phyloP scores from a whole-genome alignment of 2,888 invertebrate species.

The Acanthoscelides obtectus region DNA sequence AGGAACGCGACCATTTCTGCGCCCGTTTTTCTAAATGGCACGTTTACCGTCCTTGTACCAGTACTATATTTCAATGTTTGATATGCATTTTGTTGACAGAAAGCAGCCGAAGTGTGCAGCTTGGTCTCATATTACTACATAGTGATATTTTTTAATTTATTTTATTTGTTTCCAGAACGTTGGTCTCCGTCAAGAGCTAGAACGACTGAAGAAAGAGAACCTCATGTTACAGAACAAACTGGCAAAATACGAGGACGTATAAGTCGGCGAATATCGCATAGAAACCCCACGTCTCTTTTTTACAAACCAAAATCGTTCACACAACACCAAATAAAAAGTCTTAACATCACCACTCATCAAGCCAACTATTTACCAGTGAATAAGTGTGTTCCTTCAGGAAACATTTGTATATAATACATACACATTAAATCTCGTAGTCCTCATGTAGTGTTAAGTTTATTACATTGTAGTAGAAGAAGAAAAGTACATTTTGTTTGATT shows the following conservation, averaged over 20 bases:
- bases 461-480: constrained; percentile 33
- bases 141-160: no score
- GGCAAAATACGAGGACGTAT: constrained; percentile 83
- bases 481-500: background rate
- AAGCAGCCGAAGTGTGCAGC: no score
- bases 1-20: no score
- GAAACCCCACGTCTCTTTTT: constrained; percentile 28
- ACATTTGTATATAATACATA: constrained; percentile 49
- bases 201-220: constrained; percentile 88
- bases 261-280: constrained; percentile 36
- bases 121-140: no score
- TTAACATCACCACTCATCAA: constrained; percentile 1
- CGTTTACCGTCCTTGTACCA: no score
- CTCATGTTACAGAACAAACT: constrained; percentile 84
- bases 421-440: constrained; percentile 43
- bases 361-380: background rate
- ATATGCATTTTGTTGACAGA: no score
- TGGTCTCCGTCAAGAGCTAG: constrained; percentile 84
- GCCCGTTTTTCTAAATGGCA: no score
- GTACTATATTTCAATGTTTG: no score
- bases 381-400: constrained; percentile 36
- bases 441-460: constrained; percentile 47
- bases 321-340: constrained; percentile 6
- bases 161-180: constrained; percentile 64
- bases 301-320: constrained; percentile 25